Evolutionary conservation across 2,113 vertebrate species (phyloP), one percentile per base, ranked within the genome.

Genomic region (Alouatta palliata): DNA sequence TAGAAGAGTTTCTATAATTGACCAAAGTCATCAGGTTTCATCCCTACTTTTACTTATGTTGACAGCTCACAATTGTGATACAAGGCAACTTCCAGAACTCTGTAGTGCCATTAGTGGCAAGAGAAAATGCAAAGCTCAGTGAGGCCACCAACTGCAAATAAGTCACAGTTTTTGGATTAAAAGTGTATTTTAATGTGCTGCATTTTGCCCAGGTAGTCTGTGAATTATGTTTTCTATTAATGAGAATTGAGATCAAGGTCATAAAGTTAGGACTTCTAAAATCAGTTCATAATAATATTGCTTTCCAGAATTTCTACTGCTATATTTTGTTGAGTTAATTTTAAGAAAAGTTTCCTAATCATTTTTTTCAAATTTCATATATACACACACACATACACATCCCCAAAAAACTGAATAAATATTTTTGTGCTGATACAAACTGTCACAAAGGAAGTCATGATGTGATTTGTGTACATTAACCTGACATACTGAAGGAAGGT

Each of bases 41-140:
- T 92, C 81, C 81, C 94, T 95, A 95, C 80, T 97, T 97, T 98
- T 97, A 96, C 52, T 92, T 97, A 97, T 71, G 94, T 68, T 97
- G 97, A 98, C 96, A 98, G 91, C 77, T 97, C 91, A 96, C 90
- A 97, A 96, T 58, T 95, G 84, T 90, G 93, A 97, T 43, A 40
- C 86, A 82, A 98, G 95, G 86, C 97, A 87, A 75, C 92, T 98
- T 97, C 94, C 91, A 91, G 98, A 90, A 73, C 90, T 96, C 32
- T 95, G 79, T 88, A 95, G 86, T 81, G 61, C 95, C 98, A 97
- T 97, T 98, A 98, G 87, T 68, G 91, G 95, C 91, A 96, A 97
- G 97, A 68, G 98, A 97, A 97, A 98, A 89, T 92, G 92, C 96
- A 95, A 92, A 94, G 80, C 70, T 96, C 45, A 64, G 68, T 35